phyloP scores from a whole-genome alignment of 1,140 invertebrate genomes.

The Drosophila orosa region DNA sequence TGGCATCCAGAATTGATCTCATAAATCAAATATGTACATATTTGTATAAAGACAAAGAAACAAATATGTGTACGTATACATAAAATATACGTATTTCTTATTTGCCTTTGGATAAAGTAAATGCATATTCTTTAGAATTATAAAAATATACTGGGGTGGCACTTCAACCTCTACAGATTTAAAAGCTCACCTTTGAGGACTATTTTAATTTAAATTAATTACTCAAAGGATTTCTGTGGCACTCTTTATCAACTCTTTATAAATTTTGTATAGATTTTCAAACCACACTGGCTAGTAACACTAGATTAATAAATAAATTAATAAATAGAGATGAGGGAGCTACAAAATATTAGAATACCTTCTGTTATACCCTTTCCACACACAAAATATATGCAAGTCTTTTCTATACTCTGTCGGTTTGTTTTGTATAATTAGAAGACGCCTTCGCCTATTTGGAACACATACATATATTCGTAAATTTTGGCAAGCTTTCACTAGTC shows the following conservation, averaged over 20 bases:
- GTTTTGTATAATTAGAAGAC: constrained; percentile 31
- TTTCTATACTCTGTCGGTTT: constrained; percentile 21
- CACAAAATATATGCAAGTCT: constrained; percentile 4
- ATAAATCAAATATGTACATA: background rate
- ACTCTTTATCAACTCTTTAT: no score
- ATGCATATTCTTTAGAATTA: background rate
- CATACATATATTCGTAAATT: constrained; percentile 20
- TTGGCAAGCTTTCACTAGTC: constrained; percentile 66
- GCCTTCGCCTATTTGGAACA: constrained; percentile 11
- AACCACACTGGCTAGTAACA: no score
- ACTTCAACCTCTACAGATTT: no score
- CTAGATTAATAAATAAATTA: background rate
- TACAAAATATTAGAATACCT: background rate
- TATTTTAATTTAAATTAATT: no score
- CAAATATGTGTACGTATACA: background rate
- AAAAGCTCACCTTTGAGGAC: no score
- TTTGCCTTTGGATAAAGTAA: no score
- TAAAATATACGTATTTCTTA: background rate
- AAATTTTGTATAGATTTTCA: background rate
- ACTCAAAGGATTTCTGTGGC: no score
- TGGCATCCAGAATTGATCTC: background rate
- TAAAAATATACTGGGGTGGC: background rate
- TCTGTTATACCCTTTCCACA: no score
- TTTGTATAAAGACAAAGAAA: background rate
- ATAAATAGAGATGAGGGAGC: no score